A percentile compares a stretch with the other conserved stretches of the same genome.
Conservation (phyloP, 2,888 invertebrate genomes). For the Euzetes globulus region DNA sequence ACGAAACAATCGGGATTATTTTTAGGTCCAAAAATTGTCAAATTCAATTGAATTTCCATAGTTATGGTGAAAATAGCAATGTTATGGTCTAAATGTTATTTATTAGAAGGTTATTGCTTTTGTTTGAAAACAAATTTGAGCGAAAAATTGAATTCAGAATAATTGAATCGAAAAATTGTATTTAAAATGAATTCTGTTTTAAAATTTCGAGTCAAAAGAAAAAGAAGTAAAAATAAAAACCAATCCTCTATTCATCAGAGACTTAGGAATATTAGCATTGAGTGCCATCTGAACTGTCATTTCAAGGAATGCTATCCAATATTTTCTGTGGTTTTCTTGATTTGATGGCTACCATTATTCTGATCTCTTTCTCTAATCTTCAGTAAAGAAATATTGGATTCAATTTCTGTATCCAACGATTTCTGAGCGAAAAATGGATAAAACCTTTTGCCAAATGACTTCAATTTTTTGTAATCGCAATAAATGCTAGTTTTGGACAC, state of each 20-base stretch:
- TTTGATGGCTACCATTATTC: constrained; percentile 12
- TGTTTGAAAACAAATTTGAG: too few relatives aligned
- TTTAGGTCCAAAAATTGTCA: too few relatives aligned
- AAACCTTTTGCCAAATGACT: background rate
- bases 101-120: too few relatives aligned
- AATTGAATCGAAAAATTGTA: too few relatives aligned
- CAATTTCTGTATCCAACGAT: constrained; percentile 5
- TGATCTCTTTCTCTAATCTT: constrained; percentile 16
- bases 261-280: background rate
- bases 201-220: background rate
- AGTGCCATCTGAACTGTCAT: constrained; percentile 23
- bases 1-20: too few relatives aligned
- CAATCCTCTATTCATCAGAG: background rate
- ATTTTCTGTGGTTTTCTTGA: constrained; percentile 3
- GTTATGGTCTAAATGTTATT: too few relatives aligned
- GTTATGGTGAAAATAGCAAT: too few relatives aligned
- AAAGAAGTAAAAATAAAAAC: background rate
- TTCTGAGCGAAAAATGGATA: background rate
- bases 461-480: background rate
- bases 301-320: background rate
- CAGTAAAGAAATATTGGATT: constrained; percentile 9
- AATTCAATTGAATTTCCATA: too few relatives aligned
- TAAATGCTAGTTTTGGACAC: background rate
- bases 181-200: too few relatives aligned
- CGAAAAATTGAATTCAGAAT: too few relatives aligned